Conservation (phyloP, 1,140 invertebrate genomes). For the Zaprionus taronus region DNA sequence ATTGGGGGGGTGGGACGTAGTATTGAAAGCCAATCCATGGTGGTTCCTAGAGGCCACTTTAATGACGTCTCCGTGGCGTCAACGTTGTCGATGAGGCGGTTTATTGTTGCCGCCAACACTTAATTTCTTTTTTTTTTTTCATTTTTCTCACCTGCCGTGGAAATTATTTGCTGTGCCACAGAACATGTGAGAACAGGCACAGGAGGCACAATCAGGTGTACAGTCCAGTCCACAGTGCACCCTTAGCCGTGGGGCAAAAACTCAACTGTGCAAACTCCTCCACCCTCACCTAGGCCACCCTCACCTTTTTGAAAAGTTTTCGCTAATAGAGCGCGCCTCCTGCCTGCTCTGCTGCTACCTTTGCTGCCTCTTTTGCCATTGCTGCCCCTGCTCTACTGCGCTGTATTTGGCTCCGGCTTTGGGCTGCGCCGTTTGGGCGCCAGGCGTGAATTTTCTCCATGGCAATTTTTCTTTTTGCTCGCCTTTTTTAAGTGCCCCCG, state of each 20-base stretch:
- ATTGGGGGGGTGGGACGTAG: too few relatives aligned
- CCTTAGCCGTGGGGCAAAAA: too few relatives aligned
- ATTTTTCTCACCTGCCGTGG: slow-evolving; percentile 66
- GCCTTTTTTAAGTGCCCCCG: slow-evolving; percentile 68
- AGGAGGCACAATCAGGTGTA: neutral
- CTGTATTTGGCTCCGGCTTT: too few relatives aligned
- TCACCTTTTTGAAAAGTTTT: slow-evolving; percentile 28
- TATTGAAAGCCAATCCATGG: slow-evolving; percentile 13
- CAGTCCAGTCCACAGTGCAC: neutral
- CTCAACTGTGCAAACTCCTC: neutral
- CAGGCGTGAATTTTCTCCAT: slow-evolving; percentile 73
- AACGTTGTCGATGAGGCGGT: slow-evolving; percentile 3
- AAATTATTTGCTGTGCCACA: slow-evolving; percentile 59
- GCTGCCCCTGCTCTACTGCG: neutral
- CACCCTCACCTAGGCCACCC: neutral
- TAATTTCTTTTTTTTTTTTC: slow-evolving; percentile 33
- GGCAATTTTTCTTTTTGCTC: slow-evolving; percentile 67
- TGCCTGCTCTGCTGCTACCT: too few relatives aligned
- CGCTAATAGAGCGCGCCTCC: slow-evolving; percentile 33
- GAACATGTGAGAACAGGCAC: slow-evolving; percentile 51
- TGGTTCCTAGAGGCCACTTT: slow-evolving; percentile 8
- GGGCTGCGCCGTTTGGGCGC: slow-evolving; percentile 51
- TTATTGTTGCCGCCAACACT: slow-evolving; percentile 19
- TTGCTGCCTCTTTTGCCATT: neutral
- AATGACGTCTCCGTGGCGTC: slow-evolving; percentile 19